These are phyloP conservation scores for Aquatica leii DNA, from an alignment of 2,888 invertebrate species.

Conservation along the genomic window DNA sequence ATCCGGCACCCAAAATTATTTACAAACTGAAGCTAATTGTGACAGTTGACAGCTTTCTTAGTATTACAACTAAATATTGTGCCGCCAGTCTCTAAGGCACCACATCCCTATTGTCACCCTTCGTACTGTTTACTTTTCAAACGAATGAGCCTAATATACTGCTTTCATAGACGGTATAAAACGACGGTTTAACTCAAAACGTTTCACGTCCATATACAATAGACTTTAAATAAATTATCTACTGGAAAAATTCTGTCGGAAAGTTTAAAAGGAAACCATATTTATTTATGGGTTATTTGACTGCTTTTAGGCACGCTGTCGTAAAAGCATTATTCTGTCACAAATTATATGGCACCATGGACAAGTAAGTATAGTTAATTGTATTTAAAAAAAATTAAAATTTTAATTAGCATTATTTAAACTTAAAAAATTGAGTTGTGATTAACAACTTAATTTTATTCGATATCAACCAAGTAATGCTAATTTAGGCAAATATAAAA, in stretches of 20 bases:
- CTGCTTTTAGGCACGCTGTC: slow-evolving; percentile 9
- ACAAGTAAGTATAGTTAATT: no score
- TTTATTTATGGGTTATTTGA: slow-evolving; percentile 15
- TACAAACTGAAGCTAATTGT: slow-evolving; percentile 3
- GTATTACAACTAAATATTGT: background rate
- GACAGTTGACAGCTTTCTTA: slow-evolving; percentile 6
- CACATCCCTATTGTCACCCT: slow-evolving; percentile 6
- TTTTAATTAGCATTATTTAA: no score
- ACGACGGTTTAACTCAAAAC: slow-evolving; percentile 5
- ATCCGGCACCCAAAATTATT: background rate
- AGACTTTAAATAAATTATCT: slow-evolving; percentile 9
- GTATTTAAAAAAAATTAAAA: no score
- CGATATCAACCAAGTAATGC: no score
- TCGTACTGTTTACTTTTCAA: slow-evolving; percentile 8
- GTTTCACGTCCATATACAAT: slow-evolving; percentile 7
- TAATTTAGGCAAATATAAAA: no score
- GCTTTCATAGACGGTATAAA: background rate
- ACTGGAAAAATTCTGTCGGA: slow-evolving; percentile 11
- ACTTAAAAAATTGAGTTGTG: no score
- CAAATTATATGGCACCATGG: slow-evolving; percentile 7
- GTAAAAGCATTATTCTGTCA: slow-evolving; percentile 12
- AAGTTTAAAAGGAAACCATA: slow-evolving; percentile 8
- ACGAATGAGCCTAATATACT: background rate
- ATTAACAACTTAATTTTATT: no score
- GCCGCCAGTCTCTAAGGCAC: slow-evolving; percentile 9